phyloP scores from a whole-genome alignment of 2,113 vertebrate species.

The Daboia siamensis region DNA sequence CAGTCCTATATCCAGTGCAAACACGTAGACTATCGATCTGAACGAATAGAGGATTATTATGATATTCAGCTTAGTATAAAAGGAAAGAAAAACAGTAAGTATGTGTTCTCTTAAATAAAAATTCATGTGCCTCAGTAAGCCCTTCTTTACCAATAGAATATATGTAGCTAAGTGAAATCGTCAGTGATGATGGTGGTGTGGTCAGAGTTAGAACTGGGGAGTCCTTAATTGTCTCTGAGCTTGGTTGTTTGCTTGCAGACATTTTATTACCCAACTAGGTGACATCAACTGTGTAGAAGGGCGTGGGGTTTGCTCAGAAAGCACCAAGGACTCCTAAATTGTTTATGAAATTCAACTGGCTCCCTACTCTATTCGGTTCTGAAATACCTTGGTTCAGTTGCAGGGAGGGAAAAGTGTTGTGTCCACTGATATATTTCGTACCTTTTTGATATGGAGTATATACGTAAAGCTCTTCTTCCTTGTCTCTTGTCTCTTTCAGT shows the following conservation, averaged over 20 bases:
- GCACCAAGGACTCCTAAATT: neutral
- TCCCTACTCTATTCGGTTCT: neutral
- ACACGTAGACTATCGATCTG: constrained; percentile 96
- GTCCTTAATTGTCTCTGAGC: too few relatives aligned
- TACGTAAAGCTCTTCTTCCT: neutral
- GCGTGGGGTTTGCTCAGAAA: neutral
- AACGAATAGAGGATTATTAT: constrained; percentile 99
- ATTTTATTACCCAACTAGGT: neutral
- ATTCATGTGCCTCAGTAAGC: neutral
- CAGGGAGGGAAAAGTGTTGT: neutral
- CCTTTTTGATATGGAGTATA: neutral
- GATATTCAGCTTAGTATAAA: constrained; percentile 99
- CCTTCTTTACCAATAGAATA: neutral
- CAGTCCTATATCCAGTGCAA: constrained; percentile 99
- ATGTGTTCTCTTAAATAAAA: neutral
- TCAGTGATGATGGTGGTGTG: too few relatives aligned
- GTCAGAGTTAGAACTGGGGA: too few relatives aligned
- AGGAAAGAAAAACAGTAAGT: constrained; percentile 99
- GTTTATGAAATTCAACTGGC: neutral
- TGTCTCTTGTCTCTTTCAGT: constrained; percentile 69
- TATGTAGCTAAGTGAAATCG: too few relatives aligned
- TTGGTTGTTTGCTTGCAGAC: too few relatives aligned
- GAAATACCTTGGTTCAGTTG: neutral
- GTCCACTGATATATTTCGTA: neutral
- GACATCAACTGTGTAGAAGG: neutral